Base-by-base conservation (phyloP, 1,140 invertebrate genomes). In the Drosophila oshimai region DNA sequence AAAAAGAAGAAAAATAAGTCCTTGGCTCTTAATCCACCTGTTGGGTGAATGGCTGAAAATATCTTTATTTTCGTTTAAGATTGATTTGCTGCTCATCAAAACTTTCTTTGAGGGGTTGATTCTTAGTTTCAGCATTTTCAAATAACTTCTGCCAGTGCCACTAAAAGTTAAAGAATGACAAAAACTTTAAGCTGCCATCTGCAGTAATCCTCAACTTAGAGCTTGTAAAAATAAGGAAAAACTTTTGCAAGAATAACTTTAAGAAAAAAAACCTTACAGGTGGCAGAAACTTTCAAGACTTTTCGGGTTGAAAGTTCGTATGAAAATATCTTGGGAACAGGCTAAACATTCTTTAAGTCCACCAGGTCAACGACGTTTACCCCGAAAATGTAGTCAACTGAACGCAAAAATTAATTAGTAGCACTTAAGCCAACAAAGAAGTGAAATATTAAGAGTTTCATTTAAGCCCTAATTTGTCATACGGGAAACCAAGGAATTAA, bases 201-300 rank as follows among this genome's bases (percentile, higher is more conserved):
- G 39, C 36, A 68, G 47, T 37, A 65, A 67, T 15, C 39, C 47
- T 5, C 9, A 57, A 37, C n/a, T 33, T 4, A 6, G 58, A 6
- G 13, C 9, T 15, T 13, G 5, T 15, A 15, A n/a, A 7, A 31
- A 20, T n/a, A 34, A 26, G 24, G 12, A 42, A 18, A 36, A 68
- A 53, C 34, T 42, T 67, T 22, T 6, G 12, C 18, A 60, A 47
- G 12, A 18, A 37, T 7, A 45, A n/a, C n/a, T n/a, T n/a, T n/a
- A n/a, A 3, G n/a, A 6, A 18, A 2, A 10, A 37, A 4, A 10
- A 17, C 10, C 33, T 28, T 22, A 15, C 10, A 60, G 31, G 39
- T 31, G 31, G 29, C 26, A 39, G 6, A 65, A 64, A 39, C 58
- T 49, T 64, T 64, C 26, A 33, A 12, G 31, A 65, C 61, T 65